Conservation (phyloP, 1,140 invertebrate species). For the Lanistes nyassanus region DNA sequence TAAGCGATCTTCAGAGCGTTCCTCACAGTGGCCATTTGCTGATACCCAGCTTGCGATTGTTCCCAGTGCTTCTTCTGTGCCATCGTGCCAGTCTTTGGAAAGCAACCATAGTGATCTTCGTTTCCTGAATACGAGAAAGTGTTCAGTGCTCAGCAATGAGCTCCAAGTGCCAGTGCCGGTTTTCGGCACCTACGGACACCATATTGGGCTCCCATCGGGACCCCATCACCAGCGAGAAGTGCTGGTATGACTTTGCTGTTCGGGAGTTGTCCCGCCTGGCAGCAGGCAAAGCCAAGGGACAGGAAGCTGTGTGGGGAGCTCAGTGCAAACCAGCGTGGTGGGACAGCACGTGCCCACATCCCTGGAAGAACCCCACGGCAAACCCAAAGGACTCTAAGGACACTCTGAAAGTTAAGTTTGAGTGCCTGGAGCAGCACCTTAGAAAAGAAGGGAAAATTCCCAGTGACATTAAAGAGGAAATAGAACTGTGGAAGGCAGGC, state of each 20-base stretch:
- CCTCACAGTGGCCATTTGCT: not conserved
- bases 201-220: conserved; percentile 26
- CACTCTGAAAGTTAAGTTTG: conserved; percentile 27
- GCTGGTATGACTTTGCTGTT: conserved; percentile 35
- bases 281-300: conserved; percentile 30
- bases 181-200: conserved; percentile 22
- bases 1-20: not conserved
- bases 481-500: conserved; percentile 25
- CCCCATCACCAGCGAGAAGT: conserved; percentile 32
- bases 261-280: conserved; percentile 28
- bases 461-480: conserved; percentile 27
- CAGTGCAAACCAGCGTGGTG: conserved; percentile 32
- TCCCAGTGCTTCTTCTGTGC: conserved; percentile 11
- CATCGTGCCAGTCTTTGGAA: not conserved
- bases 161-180: conserved; percentile 17
- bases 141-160: conserved; percentile 7
- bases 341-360: conserved; percentile 9
- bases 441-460: conserved; percentile 21
- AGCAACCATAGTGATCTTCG: conserved; percentile 9
- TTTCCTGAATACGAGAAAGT: conserved; percentile 21
- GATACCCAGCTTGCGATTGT: not conserved
- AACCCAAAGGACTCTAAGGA: conserved; percentile 35
- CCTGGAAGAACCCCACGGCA: conserved; percentile 36
- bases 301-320: conserved; percentile 31
- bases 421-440: conserved; percentile 27